These are phyloP conservation scores for Steromphala cineraria DNA, from an alignment of 2,888 invertebrate species.

Conservation along the genomic window DNA sequence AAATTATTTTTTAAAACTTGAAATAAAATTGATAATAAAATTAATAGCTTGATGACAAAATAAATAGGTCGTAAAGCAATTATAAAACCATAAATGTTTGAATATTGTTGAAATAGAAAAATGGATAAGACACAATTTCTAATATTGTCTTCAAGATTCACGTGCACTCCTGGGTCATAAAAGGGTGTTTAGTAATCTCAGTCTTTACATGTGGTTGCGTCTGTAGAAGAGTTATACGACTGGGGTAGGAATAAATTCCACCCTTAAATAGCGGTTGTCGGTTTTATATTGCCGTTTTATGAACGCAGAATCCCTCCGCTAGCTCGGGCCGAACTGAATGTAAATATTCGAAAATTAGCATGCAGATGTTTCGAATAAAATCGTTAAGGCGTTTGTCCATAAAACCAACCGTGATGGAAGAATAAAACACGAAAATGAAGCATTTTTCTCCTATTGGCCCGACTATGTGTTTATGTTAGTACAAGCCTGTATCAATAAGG, in stretches of 20 bases:
- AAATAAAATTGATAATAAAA: too few species aligned
- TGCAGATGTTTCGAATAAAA: conserved; percentile 20
- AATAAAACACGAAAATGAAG: conserved; percentile 13
- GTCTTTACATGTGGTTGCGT: not conserved
- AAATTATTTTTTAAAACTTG: too few species aligned
- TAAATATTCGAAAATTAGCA: conserved; percentile 19
- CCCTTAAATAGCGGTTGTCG: conserved; percentile 17
- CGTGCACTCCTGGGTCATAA: not conserved
- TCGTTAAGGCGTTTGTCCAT: not conserved
- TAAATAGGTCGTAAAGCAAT: too few species aligned
- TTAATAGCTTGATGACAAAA: too few species aligned
- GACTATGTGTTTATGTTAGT: not conserved
- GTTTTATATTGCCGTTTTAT: conserved; percentile 16
- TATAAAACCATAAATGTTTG: too few species aligned
- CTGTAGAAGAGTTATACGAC: not conserved
- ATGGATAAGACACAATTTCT: not conserved
- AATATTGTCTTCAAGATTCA: not conserved
- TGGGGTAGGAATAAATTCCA: not conserved
- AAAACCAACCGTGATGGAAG: not conserved
- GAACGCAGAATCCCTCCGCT: conserved; percentile 2
- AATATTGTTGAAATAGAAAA: not conserved
- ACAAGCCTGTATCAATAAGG: not conserved
- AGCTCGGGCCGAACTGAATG: not conserved
- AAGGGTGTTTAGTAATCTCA: not conserved
- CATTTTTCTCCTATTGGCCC: not conserved